A percentile compares a stretch with the other conserved stretches of the same genome.
phyloP scores from a whole-genome alignment of 2,797 vertebrate genomes.

The Siniperca undulata region DNA sequence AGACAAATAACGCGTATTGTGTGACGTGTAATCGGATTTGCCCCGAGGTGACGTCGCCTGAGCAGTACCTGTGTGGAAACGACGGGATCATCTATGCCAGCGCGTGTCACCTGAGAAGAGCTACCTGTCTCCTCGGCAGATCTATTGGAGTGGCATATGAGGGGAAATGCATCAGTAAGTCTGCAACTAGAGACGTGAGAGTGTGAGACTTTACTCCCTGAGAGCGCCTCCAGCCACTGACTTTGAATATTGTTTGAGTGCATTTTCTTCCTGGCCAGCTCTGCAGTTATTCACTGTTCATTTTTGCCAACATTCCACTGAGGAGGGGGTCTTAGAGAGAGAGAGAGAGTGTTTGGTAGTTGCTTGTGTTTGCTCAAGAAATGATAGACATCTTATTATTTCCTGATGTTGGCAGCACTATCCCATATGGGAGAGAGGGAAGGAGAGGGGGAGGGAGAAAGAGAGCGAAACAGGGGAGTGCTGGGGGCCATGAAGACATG shows the following conservation, averaged over 20 bases:
- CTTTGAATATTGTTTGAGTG: slow-evolving; percentile 62
- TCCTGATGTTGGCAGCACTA: slow-evolving; percentile 86
- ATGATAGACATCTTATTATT: slow-evolving; percentile 87
- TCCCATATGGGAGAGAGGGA: slow-evolving; percentile 72
- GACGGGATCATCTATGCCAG: slow-evolving; percentile 96
- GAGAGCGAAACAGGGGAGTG: slow-evolving; percentile 63
- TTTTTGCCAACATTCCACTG: slow-evolving; percentile 82
- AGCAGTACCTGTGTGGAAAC: slow-evolving; percentile 97
- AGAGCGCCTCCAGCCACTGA: slow-evolving; percentile 42
- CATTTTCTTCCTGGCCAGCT: slow-evolving; percentile 62
- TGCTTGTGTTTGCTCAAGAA: slow-evolving; percentile 85
- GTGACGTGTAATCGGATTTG: slow-evolving; percentile 98
- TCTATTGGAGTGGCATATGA: slow-evolving; percentile 98
- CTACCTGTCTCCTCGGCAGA: slow-evolving; percentile 95
- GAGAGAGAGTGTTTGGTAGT: slow-evolving; percentile 69
- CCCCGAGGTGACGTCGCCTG: slow-evolving; percentile 93
- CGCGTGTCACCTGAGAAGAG: slow-evolving; percentile 96
- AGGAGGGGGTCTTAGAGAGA: slow-evolving; percentile 71
- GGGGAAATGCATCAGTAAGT: slow-evolving; percentile 99
- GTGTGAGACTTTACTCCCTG: slow-evolving; percentile 42
- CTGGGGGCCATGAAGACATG: slow-evolving; percentile 76
- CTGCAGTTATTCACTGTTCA: slow-evolving; percentile 70
- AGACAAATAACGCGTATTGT: slow-evolving; percentile 98
- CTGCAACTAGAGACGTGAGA: slow-evolving; percentile 42
- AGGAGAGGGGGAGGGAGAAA: slow-evolving; percentile 55